A percentile compares a stretch with the other conserved stretches of the same genome.
phyloP scores from a whole-genome alignment of 1,140 invertebrate species.

The Hycleus cichorii region DNA sequence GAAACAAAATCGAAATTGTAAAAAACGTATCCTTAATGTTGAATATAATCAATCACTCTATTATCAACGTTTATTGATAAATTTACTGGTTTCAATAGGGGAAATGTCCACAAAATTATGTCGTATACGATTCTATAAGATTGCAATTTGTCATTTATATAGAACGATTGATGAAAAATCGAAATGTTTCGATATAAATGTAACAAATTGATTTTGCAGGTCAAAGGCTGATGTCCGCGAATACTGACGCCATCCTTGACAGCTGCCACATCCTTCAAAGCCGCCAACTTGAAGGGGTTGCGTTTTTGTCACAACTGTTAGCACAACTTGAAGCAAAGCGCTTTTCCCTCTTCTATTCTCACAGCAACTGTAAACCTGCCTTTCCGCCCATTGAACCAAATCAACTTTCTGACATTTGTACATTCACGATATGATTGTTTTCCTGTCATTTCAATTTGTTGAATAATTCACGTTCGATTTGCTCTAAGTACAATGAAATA shows the following conservation, averaged over 20 bases:
- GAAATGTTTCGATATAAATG: constrained; percentile 7
- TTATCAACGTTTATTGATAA: background rate
- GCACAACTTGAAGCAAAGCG: background rate
- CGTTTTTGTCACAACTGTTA: too few species aligned
- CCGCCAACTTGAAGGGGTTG: too few species aligned
- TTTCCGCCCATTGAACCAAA: constrained; percentile 10
- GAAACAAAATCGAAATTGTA: too few species aligned
- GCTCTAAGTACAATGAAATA: too few species aligned
- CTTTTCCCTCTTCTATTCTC: background rate
- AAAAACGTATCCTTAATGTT: background rate
- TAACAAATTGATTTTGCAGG: constrained; percentile 20
- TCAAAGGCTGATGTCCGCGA: constrained; percentile 17
- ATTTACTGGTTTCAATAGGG: background rate
- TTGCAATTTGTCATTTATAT: constrained; percentile 5
- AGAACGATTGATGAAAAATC: constrained; percentile 9
- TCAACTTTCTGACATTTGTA: constrained; percentile 2
- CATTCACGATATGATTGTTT: too few species aligned
- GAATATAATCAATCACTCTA: constrained; percentile 1
- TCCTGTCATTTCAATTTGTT: too few species aligned
- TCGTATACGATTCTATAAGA: background rate
- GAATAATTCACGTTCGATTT: too few species aligned
- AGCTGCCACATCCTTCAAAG: constrained; percentile 18
- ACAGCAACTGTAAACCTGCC: constrained; percentile 11
- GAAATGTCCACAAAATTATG: background rate
- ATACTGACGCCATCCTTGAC: constrained; percentile 16